Conservation (phyloP, 2,797 vertebrate genomes). For the Hipposideros larvatus region DNA sequence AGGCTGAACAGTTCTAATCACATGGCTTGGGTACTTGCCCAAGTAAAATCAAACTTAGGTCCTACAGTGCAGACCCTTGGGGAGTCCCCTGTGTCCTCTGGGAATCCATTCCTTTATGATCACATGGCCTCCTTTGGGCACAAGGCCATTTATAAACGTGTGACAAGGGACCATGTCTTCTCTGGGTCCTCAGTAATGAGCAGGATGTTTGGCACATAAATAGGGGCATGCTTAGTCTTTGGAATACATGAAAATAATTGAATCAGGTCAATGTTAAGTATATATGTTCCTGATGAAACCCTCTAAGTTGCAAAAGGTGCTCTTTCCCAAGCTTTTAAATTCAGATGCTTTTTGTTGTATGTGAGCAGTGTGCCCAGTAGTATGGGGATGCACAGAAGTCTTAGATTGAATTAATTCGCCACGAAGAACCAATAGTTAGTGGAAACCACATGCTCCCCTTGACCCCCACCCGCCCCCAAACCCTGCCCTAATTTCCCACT, state of each 20-base stretch:
- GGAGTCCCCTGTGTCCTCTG: neutral
- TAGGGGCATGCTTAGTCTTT: neutral
- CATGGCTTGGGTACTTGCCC: neutral
- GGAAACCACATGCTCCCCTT: neutral
- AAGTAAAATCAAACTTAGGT: neutral
- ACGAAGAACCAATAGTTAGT: neutral
- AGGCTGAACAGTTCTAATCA: neutral
- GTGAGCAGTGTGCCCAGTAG: neutral
- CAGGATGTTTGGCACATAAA: neutral
- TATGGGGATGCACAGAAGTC: neutral
- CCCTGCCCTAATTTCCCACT: neutral
- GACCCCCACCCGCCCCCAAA: accelerated
- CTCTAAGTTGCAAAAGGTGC: neutral
- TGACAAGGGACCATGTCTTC: neutral
- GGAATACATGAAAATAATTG: neutral
- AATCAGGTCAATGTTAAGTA: neutral
- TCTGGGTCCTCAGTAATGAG: neutral
- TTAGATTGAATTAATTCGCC: neutral
- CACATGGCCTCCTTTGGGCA: neutral
- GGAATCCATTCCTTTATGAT: neutral
- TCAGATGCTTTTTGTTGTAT: neutral
- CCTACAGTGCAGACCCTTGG: neutral
- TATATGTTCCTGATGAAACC: neutral
- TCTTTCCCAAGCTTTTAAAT: neutral
- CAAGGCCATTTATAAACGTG: neutral